Percentiles rank a stretch among this genome's conserved stretches.
Evolutionary conservation across 2,888 invertebrate species (phyloP).

Genomic region (Amphipoea oculea): DNA sequence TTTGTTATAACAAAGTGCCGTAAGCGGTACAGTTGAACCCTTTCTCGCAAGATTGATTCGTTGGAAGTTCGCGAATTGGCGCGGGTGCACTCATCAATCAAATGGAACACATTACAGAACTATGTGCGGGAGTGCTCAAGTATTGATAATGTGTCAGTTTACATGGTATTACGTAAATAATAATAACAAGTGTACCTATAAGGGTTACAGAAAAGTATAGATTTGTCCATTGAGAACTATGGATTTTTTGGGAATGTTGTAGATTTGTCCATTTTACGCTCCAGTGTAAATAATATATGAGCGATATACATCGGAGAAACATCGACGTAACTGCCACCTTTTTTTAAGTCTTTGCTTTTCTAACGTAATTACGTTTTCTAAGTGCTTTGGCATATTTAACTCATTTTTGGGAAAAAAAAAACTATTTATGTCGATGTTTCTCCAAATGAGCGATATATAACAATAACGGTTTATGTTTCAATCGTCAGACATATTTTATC

Average conservation of each 20-base stretch:
- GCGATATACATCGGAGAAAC: too few species aligned
- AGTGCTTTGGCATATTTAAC: too few species aligned
- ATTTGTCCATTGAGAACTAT: slow-evolving; percentile 12
- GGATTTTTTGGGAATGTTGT: not conserved
- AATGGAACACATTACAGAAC: slow-evolving; percentile 41
- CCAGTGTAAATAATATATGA: too few species aligned
- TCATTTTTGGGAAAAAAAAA: too few species aligned
- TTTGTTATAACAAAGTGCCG: slow-evolving; percentile 50
- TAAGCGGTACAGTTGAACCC: slow-evolving; percentile 44
- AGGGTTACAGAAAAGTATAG: not conserved
- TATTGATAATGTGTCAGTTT: slow-evolving; percentile 36
- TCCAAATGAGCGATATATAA: too few species aligned
- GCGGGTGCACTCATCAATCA: slow-evolving; percentile 62
- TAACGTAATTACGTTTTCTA: too few species aligned
- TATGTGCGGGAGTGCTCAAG: slow-evolving; percentile 22
- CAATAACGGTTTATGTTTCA: not conserved
- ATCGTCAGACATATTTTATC: too few species aligned
- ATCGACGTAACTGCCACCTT: too few species aligned
- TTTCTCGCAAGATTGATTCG: slow-evolving; percentile 62
- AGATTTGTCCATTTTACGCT: not conserved
- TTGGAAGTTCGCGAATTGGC: slow-evolving; percentile 37
- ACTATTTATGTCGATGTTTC: too few species aligned
- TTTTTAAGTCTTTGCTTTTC: too few species aligned
- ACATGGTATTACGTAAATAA: slow-evolving; percentile 32
- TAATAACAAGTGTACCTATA: slow-evolving; percentile 6